Evolutionary conservation across 2,797 vertebrate genomes (phyloP).

Genomic region (Monodelphis domestica): DNA sequence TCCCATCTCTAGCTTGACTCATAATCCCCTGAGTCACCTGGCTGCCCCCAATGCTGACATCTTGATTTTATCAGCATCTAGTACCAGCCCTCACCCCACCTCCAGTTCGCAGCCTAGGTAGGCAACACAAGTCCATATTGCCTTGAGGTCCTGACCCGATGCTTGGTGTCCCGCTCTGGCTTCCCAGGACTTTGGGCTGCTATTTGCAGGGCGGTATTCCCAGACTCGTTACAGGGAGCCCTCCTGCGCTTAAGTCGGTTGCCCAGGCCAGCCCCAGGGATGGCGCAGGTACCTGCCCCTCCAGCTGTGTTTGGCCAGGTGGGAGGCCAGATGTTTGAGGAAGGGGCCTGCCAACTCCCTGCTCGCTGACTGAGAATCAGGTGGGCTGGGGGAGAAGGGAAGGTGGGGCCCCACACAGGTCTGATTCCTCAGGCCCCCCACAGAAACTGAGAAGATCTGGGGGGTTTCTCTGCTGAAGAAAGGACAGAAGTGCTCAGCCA

Average conservation of each 20-base stretch:
- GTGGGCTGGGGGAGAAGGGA: neutral
- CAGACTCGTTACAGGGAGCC: neutral
- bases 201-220: neutral
- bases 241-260: neutral
- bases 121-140: neutral
- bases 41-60: neutral
- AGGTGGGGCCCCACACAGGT: neutral
- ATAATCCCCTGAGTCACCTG: neutral
- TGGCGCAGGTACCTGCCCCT: neutral
- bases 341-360: conserved; percentile 31
- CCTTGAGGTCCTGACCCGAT: neutral
- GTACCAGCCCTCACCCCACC: neutral
- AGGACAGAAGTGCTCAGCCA: neutral
- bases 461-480: neutral
- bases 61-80: neutral
- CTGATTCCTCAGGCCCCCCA: neutral
- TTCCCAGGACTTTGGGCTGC: neutral
- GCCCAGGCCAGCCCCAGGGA: neutral
- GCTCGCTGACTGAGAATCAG: conserved; percentile 8
- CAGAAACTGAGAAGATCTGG: neutral
- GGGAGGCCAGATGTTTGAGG: conserved; percentile 67
- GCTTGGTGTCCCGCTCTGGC: neutral
- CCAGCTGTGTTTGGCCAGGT: conserved; percentile 69
- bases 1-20: neutral
- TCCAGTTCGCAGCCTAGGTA: neutral